Evolutionary conservation across 92 coral and sea anemone species (phyloP).

Genomic region (Parazoanthus atlanticus): DNA sequence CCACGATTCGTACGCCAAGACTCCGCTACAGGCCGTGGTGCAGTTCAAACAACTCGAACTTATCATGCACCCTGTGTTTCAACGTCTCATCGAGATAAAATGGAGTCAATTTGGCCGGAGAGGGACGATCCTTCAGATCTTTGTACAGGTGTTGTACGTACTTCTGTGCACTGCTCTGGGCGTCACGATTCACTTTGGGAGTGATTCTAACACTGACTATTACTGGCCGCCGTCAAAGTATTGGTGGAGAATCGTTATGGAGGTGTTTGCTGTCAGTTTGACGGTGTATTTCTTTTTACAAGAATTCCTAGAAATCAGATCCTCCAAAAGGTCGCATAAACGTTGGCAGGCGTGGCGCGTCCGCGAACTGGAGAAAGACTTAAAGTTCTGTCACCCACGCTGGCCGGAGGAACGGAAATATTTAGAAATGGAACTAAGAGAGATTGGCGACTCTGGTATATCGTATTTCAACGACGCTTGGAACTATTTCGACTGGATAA

Average conservation of each 20-base stretch:
- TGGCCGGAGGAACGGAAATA: slow-evolving; percentile 99
- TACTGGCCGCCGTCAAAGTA: slow-evolving; percentile 78
- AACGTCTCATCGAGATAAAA: slow-evolving; percentile 89
- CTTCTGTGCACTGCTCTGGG: slow-evolving; percentile 88
- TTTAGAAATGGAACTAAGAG: slow-evolving; percentile 88
- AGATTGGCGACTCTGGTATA: slow-evolving; percentile 84
- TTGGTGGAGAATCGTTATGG: slow-evolving; percentile 98
- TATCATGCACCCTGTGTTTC: slow-evolving; percentile 97
- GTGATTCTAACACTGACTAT: slow-evolving; percentile 51
- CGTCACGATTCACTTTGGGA: slow-evolving; percentile 79
- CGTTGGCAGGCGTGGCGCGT: slow-evolving; percentile 91
- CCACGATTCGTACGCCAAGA: slow-evolving; percentile 58
- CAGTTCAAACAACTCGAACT: slow-evolving; percentile 93
- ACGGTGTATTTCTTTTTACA: slow-evolving; percentile 82
- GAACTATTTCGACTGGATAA: slow-evolving; percentile 99
- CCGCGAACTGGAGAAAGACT: slow-evolving; percentile 77
- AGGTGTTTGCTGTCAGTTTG: slow-evolving; percentile 74
- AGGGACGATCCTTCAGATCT: slow-evolving; percentile 74
- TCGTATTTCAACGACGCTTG: slow-evolving; percentile 95
- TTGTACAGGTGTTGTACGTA: slow-evolving; percentile 79
- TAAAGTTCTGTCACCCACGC: slow-evolving; percentile 87
- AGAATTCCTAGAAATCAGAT: slow-evolving; percentile 80
- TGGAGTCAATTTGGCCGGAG: slow-evolving; percentile 91
- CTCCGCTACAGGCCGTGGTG: slow-evolving; percentile 87
- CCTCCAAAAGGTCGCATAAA: slow-evolving; percentile 72